A percentile compares a stretch with the other conserved stretches of the same genome.
These are phyloP conservation scores for Canis aureus DNA, from an alignment of 2,113 vertebrate species.

Conservation along the genomic window DNA sequence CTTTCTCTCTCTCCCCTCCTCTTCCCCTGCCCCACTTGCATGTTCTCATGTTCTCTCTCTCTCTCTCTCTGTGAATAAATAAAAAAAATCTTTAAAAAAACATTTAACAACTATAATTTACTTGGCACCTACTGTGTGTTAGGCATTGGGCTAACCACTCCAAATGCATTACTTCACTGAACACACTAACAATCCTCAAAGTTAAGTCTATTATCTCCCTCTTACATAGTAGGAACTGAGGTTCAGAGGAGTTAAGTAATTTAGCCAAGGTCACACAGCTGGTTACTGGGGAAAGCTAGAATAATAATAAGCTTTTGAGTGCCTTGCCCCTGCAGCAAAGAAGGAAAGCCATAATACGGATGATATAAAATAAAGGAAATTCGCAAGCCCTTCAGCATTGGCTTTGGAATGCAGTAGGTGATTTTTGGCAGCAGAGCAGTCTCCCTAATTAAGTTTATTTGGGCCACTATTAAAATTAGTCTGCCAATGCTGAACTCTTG, in stretches of 20 bases:
- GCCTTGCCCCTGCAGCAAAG: background rate
- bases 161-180: background rate
- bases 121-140: conserved; percentile 13
- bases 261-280: conserved; percentile 34
- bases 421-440: conserved; percentile 50
- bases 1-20: background rate
- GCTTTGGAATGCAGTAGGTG: conserved; percentile 59
- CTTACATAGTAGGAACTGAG: conserved; percentile 9
- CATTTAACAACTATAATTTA: conserved; percentile 1
- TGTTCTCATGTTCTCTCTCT: too few relatives aligned
- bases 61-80: background rate
- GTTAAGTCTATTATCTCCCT: conserved; percentile 2
- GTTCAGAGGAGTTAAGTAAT: conserved; percentile 43
- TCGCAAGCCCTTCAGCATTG: conserved; percentile 27
- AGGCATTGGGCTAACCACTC: background rate
- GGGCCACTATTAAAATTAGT: conserved; percentile 46
- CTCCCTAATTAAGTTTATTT: conserved; percentile 70
- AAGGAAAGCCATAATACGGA: background rate
- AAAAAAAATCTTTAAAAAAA: background rate
- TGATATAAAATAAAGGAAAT: conserved; percentile 29
- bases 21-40: background rate
- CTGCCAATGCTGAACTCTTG: conserved; percentile 28
- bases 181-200: background rate
- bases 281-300: background rate
- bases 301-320: conserved; percentile 34